Conservation (phyloP, 2,888 invertebrate genomes). For the Argyresthia albistria region DNA sequence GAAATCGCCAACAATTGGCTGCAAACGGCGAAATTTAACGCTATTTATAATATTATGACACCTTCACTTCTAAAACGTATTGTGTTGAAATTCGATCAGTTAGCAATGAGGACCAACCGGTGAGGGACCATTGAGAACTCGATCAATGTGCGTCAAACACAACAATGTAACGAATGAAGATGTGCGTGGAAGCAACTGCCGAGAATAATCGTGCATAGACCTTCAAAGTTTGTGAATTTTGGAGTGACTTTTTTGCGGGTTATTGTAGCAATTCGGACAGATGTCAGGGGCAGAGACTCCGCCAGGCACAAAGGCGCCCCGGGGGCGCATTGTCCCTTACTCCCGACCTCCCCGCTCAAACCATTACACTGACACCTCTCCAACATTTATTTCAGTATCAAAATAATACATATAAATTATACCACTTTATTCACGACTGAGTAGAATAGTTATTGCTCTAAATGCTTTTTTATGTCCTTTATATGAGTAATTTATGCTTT, state of each 20-base stretch:
- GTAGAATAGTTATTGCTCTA: conserved; percentile 62
- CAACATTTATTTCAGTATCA: conserved; percentile 55
- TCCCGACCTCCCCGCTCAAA: conserved; percentile 43
- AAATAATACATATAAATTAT: conserved; percentile 61
- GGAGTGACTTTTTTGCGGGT: conserved; percentile 63
- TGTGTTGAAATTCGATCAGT: conserved; percentile 9
- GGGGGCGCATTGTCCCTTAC: conserved; percentile 59
- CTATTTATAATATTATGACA: conserved; percentile 58
- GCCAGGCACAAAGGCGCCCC: conserved; percentile 55
- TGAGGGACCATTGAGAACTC: conserved; percentile 26
- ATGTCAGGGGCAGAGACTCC: conserved; percentile 63
- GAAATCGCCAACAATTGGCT: conserved; percentile 12
- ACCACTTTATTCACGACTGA: conserved; percentile 55
- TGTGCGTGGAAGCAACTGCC: conserved; percentile 14
- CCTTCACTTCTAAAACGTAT: conserved; percentile 20
- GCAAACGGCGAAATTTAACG: conserved; percentile 34
- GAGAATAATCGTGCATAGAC: background rate
- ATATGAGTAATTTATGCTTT: conserved; percentile 58
- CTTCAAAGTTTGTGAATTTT: conserved; percentile 51
- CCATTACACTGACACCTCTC: conserved; percentile 63
- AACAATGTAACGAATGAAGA: conserved; percentile 58
- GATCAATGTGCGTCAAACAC: conserved; percentile 38
- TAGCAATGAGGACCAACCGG: conserved; percentile 43
- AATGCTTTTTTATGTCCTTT: conserved; percentile 69
- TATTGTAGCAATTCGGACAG: conserved; percentile 69